Percentiles rank a stretch among this genome's conserved stretches.
Conservation (phyloP, 2,888 invertebrate species). For the Hypercompe scribonia region DNA sequence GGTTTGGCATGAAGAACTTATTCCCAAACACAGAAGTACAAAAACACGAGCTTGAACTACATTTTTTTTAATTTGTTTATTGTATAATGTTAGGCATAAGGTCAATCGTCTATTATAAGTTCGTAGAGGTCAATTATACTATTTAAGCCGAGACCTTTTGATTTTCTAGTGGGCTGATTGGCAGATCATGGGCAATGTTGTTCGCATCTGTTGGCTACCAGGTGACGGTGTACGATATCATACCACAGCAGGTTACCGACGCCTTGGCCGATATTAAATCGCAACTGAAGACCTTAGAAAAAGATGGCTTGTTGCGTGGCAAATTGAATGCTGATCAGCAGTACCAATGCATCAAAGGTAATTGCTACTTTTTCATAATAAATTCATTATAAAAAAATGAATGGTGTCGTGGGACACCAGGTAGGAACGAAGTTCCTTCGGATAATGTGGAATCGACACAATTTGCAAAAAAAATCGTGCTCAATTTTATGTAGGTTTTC, state of each 20-base stretch:
- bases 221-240: conserved; percentile 94
- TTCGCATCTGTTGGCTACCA: conserved; percentile 97
- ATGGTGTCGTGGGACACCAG: too few species aligned
- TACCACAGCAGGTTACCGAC: conserved; percentile 90
- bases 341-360: conserved; percentile 91
- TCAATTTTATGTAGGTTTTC: too few species aligned
- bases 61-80: not conserved
- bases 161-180: conserved; percentile 94
- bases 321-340: conserved; percentile 91
- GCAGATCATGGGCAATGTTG: conserved; percentile 98
- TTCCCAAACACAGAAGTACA: not conserved
- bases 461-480: too few species aligned
- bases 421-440: too few species aligned
- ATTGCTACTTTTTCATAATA: conserved; percentile 16
- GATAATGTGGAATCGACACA: too few species aligned
- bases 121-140: conserved; percentile 6
- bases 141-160: not conserved
- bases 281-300: conserved; percentile 91
- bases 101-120: not conserved
- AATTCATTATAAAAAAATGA: too few species aligned
- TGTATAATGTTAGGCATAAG: not conserved
- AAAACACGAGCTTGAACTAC: not conserved
- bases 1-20: not conserved
- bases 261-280: conserved; percentile 91
- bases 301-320: conserved; percentile 91